Base-by-base conservation (phyloP, 2,888 invertebrate genomes). In the Caenorhabditis macrosperma region DNA sequence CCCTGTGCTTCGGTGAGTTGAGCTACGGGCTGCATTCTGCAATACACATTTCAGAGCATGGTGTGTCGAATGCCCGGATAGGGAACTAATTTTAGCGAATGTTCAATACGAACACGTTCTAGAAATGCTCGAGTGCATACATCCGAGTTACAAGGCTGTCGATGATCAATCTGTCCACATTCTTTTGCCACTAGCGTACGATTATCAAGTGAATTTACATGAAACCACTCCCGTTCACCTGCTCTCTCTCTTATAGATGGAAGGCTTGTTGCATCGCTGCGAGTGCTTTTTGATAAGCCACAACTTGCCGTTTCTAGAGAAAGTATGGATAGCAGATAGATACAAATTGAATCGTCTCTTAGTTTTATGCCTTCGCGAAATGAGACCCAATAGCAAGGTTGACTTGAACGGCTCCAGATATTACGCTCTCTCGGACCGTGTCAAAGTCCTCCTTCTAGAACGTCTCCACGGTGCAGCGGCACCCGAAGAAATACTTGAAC, bases 261-360 rank as follows among this genome's bases (percentile, higher is more conserved):
- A 90, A 71, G 90, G 90, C n/a, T 82, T 90, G 0, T 69, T 90
- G n/a, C 89, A 90, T 72, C 86, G 90, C 9, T 90, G 90, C 66
- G 90, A 91, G 67, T 89, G 90, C 64, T 90, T 90, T 64, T 84
- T 90, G 9, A 87, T 89, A 59, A 83, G 82, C 59, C 88, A 90
- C 68, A 87, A 77, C 64, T 69, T 90, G 76, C 89, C 88, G 4
- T 88, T 91, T 67, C 81, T 90, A 59, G 90, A 90, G 64, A 90
- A 91, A 76, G 87, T 90, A 20, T 89, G 90, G 89, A 85, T 90
- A 15, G 90, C 90, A 24, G 90, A 90, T 83, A 83, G 89, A 67
- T 86, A 90, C 82, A 87, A 90, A 79, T 79, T 90, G 66, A 89
- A 90, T 76, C 84, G 89, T 48, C 80, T 90, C 24, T 82, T 91